Evolutionary conservation across 1,140 invertebrate genomes (phyloP).

Genomic region (Asbolus verrucosus): DNA sequence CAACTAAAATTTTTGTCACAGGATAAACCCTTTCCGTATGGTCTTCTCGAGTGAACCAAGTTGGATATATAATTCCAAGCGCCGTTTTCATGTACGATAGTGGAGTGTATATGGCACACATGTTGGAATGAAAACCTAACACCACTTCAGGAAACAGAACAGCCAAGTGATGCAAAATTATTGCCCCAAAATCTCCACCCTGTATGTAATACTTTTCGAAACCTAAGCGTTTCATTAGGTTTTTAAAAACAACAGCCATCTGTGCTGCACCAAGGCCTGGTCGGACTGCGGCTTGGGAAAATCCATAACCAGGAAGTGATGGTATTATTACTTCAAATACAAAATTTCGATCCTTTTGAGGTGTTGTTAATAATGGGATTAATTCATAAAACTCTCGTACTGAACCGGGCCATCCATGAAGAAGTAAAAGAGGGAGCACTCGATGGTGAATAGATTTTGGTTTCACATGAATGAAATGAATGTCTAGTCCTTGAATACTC

Average conservation of each 20-base stretch:
- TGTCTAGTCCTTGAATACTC: constrained; percentile 77
- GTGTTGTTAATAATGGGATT: constrained; percentile 77
- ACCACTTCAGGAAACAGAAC: constrained; percentile 78
- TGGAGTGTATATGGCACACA: constrained; percentile 67
- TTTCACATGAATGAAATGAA: constrained; percentile 80
- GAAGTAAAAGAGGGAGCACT: constrained; percentile 78
- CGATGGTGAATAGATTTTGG: constrained; percentile 67
- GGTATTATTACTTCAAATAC: constrained; percentile 80
- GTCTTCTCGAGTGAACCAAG: constrained; percentile 70
- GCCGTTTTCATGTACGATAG: constrained; percentile 67
- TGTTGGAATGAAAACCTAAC: constrained; percentile 76
- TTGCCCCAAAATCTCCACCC: constrained; percentile 86
- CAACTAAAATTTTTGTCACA: constrained; percentile 65
- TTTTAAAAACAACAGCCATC: constrained; percentile 80
- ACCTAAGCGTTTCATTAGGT: constrained; percentile 85
- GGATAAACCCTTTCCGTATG: constrained; percentile 73
- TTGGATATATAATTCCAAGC: constrained; percentile 69
- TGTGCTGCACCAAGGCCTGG: constrained; percentile 74
- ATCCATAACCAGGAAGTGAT: constrained; percentile 77
- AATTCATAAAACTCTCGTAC: constrained; percentile 88
- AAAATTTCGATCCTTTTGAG: constrained; percentile 70
- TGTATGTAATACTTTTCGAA: constrained; percentile 83
- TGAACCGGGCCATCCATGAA: constrained; percentile 94
- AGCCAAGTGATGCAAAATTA: constrained; percentile 73
- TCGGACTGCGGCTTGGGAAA: constrained; percentile 67